Evolutionary conservation across 2,797 vertebrate genomes (phyloP).

Genomic region (Danio albolineatus): DNA sequence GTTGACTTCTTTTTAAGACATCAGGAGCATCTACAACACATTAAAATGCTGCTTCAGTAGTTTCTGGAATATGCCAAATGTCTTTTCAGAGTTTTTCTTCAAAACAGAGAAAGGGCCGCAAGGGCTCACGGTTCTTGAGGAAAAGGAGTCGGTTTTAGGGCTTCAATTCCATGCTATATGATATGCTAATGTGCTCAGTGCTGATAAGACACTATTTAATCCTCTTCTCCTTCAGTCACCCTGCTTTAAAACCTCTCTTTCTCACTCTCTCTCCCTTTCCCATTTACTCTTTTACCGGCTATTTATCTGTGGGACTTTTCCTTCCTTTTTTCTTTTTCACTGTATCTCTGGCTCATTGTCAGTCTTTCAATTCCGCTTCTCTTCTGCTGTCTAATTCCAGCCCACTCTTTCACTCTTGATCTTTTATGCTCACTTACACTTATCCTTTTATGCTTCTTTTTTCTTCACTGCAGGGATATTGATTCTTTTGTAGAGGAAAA

Average conservation of each 20-base stretch:
- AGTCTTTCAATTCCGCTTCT: constrained; percentile 51
- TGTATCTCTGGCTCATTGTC: constrained; percentile 48
- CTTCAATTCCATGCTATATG: constrained; percentile 80
- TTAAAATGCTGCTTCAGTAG: constrained; percentile 1
- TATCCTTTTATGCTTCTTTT: constrained; percentile 49
- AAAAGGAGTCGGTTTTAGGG: constrained; percentile 76
- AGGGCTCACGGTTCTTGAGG: constrained; percentile 74
- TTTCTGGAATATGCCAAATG: constrained; percentile 10
- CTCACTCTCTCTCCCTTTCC: constrained; percentile 21
- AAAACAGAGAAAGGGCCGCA: constrained; percentile 72
- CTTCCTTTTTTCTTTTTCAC: constrained; percentile 40
- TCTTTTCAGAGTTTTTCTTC: constrained; percentile 71
- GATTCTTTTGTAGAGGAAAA: constrained; percentile 47
- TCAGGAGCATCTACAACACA: not conserved
- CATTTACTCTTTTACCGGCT: constrained; percentile 41
- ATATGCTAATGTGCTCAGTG: constrained; percentile 81
- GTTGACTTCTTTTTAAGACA: not conserved
- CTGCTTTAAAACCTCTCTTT: constrained; percentile 49
- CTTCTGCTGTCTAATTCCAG: constrained; percentile 52
- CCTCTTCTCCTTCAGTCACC: constrained; percentile 69
- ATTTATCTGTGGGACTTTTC: constrained; percentile 48
- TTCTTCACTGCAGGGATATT: constrained; percentile 47
- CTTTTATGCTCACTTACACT: constrained; percentile 57
- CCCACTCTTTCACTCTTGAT: constrained; percentile 52
- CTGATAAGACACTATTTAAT: constrained; percentile 83